Conservation (phyloP, 2,113 vertebrate species). For the Proterorhinus semilunaris region DNA sequence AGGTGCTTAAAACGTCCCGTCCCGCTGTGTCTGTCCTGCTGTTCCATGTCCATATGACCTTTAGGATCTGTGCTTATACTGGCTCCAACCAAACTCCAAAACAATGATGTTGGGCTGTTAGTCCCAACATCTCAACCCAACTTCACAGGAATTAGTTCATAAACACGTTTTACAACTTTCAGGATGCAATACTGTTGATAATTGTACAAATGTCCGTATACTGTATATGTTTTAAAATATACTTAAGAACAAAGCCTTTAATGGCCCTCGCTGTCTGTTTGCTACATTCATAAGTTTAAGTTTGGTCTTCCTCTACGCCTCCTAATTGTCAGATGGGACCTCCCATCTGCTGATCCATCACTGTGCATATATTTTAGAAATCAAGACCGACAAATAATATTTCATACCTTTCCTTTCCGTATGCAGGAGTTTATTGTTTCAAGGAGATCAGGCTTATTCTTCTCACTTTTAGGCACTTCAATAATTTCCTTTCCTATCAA, state of each 20-base stretch:
- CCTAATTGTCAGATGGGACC: too few species aligned
- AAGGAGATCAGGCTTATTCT: constrained; percentile 93
- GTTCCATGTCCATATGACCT: constrained; percentile 72
- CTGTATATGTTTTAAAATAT: too few species aligned
- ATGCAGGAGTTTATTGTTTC: constrained; percentile 94
- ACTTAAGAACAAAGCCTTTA: too few species aligned
- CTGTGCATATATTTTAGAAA: background rate
- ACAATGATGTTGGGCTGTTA: background rate
- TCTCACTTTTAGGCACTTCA: constrained; percentile 96
- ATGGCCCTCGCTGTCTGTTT: too few species aligned
- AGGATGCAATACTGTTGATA: too few species aligned
- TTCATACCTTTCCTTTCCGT: constrained; percentile 91
- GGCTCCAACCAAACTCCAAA: constrained; percentile 27
- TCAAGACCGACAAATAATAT: background rate
- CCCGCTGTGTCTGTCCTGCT: constrained; percentile 70
- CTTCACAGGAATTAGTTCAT: too few species aligned
- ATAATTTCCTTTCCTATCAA: constrained; percentile 92
- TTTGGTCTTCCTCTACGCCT: too few species aligned
- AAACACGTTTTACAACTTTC: too few species aligned
- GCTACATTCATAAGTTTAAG: too few species aligned
- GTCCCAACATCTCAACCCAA: too few species aligned
- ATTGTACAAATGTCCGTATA: too few species aligned
- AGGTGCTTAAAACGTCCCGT: constrained; percentile 63
- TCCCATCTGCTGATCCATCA: too few species aligned
- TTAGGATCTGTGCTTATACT: constrained; percentile 68